Conservation (phyloP, 1,140 invertebrate species). For the Riptortus pedestris region DNA sequence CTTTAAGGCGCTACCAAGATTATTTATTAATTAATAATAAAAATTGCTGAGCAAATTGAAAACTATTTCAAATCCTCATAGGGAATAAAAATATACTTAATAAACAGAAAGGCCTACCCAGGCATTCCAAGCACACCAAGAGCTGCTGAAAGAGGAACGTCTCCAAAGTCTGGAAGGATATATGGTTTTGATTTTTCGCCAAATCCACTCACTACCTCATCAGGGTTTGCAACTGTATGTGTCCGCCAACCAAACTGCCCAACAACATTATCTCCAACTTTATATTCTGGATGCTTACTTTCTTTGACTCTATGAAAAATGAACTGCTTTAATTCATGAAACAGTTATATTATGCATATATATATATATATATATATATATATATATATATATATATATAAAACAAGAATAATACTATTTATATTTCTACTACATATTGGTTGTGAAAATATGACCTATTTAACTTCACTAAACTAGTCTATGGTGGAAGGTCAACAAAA, state of each 20-base stretch:
- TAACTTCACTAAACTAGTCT: no score
- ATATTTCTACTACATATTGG: background rate
- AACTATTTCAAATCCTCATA: no score
- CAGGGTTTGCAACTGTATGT: conserved; percentile 37
- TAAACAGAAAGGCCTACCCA: no score
- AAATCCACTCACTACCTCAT: conserved; percentile 5
- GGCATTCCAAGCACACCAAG: conserved; percentile 54
- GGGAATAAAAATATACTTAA: no score
- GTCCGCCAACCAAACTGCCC: conserved; percentile 51
- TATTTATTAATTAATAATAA: no score
- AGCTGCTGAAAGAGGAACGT: conserved; percentile 46
- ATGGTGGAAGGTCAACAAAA: no score
- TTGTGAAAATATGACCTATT: no score
- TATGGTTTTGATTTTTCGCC: conserved; percentile 32
- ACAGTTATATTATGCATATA: background rate
- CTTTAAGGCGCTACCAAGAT: no score
- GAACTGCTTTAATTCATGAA: background rate
- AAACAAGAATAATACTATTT: background rate
- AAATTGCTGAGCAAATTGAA: no score
- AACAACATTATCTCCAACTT: conserved; percentile 46
- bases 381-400: background rate
- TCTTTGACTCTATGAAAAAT: conserved; percentile 45
- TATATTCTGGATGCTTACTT: conserved; percentile 48
- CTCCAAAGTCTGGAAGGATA: conserved; percentile 40
- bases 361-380: background rate